These are phyloP conservation scores for Euwallacea similis DNA, from an alignment of 1,140 invertebrate genomes.

Conservation along the genomic window DNA sequence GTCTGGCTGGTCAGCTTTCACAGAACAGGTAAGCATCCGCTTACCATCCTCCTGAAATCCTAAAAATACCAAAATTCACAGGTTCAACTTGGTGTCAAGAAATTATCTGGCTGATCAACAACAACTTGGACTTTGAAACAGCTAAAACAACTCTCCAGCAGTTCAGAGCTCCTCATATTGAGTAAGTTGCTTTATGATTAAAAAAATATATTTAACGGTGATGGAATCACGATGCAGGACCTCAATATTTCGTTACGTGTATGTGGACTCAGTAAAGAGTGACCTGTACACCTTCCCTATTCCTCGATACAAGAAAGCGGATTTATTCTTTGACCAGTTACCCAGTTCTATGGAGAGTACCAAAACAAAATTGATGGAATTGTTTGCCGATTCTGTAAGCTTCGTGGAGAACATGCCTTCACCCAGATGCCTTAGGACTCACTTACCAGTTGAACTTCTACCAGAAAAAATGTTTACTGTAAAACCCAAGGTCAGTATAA, in stretches of 20 bases:
- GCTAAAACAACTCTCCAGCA: constrained; percentile 68
- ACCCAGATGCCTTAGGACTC: constrained; percentile 77
- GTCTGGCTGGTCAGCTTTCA: constrained; percentile 82
- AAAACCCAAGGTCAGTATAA: constrained; percentile 72
- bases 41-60: too few relatives aligned
- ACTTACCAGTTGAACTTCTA: constrained; percentile 74
- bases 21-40: too few relatives aligned
- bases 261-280: constrained; percentile 34
- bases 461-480: constrained; percentile 67
- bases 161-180: constrained; percentile 51
- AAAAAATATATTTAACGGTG: neutral
- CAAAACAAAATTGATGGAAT: neutral
- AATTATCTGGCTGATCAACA: constrained; percentile 82
- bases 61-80: too few relatives aligned
- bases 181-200: constrained; percentile 43
- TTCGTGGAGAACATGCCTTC: constrained; percentile 66
- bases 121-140: constrained; percentile 75
- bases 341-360: neutral
- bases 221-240: neutral
- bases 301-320: neutral
- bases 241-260: neutral
- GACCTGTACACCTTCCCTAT: neutral
- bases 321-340: constrained; percentile 9
- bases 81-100: constrained; percentile 89
- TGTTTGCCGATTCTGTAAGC: constrained; percentile 65